Evolutionary conservation across 2,113 vertebrate genomes (phyloP).

Genomic region (Gymnocephalus cernua): DNA sequence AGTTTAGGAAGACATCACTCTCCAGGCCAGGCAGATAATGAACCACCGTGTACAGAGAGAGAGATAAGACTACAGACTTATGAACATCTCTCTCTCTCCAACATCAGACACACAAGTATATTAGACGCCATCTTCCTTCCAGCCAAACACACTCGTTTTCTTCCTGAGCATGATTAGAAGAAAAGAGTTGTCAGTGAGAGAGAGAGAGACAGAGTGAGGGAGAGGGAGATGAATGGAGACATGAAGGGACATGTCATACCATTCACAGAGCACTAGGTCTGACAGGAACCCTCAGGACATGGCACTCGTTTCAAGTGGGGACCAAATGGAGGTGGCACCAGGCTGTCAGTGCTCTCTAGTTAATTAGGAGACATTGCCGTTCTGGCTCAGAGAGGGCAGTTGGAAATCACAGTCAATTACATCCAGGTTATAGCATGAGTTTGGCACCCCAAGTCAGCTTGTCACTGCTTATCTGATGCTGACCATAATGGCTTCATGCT

Average conservation of each 20-base stretch:
- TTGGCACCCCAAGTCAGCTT: slow-evolving; percentile 70
- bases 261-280: slow-evolving; percentile 70
- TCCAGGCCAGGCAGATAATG: slow-evolving; percentile 70
- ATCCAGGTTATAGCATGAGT: slow-evolving; percentile 70
- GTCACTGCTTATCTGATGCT: slow-evolving; percentile 71
- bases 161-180: slow-evolving; percentile 78
- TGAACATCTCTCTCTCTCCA: slow-evolving; percentile 56
- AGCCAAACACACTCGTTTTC: slow-evolving; percentile 65
- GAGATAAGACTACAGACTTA: slow-evolving; percentile 61
- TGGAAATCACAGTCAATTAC: slow-evolving; percentile 79
- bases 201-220: slow-evolving; percentile 30
- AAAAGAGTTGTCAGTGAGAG: slow-evolving; percentile 63
- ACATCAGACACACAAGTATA: slow-evolving; percentile 19
- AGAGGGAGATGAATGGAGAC: slow-evolving; percentile 74
- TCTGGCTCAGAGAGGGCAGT: slow-evolving; percentile 70
- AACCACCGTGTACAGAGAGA: slow-evolving; percentile 62
- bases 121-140: slow-evolving; percentile 50
- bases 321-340: slow-evolving; percentile 82
- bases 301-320: slow-evolving; percentile 79
- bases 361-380: slow-evolving; percentile 80
- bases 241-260: slow-evolving; percentile 77
- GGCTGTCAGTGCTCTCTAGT: slow-evolving; percentile 79
- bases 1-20: slow-evolving; percentile 69
- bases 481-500: slow-evolving; percentile 68
- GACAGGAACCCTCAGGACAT: slow-evolving; percentile 82